Conservation (phyloP, 1,140 invertebrate species). For the Andricus grossulariae region DNA sequence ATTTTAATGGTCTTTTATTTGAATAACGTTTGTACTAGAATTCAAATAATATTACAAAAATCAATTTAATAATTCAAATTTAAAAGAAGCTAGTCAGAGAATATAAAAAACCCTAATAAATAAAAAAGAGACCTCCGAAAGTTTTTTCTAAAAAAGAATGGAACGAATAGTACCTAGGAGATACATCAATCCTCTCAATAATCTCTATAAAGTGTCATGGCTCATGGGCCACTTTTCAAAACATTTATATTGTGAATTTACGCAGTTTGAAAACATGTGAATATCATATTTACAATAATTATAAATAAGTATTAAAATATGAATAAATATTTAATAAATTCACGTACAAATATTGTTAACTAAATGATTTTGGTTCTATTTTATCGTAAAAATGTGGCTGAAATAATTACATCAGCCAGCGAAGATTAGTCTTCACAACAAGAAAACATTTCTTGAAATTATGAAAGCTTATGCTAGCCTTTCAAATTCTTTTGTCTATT, state of each 20-base stretch:
- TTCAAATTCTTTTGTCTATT: slow-evolving; percentile 22
- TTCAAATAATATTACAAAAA: too few relatives aligned
- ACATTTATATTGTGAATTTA: neutral
- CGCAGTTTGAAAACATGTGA: too few relatives aligned
- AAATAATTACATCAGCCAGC: neutral
- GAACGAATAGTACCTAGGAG: neutral
- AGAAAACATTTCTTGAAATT: neutral
- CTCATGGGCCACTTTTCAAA: neutral
- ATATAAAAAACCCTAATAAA: too few relatives aligned
- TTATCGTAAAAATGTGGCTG: neutral
- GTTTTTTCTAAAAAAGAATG: neutral
- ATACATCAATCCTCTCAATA: neutral
- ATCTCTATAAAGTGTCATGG: neutral
- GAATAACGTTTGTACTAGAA: too few relatives aligned
- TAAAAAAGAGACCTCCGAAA: neutral
- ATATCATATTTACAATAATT: too few relatives aligned
- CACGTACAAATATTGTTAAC: neutral
- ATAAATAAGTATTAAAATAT: too few relatives aligned
- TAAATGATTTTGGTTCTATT: neutral
- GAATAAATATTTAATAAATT: neutral
- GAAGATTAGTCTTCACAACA: neutral
- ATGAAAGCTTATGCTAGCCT: slow-evolving; percentile 36
- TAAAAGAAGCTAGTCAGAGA: too few relatives aligned
- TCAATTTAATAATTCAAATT: too few relatives aligned
- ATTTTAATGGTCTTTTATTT: too few relatives aligned